Percentiles rank a stretch among this genome's conserved stretches.
These are phyloP conservation scores for Anguilla pacifica DNA, from an alignment of 2,797 vertebrate genomes.

Conservation along the genomic window DNA sequence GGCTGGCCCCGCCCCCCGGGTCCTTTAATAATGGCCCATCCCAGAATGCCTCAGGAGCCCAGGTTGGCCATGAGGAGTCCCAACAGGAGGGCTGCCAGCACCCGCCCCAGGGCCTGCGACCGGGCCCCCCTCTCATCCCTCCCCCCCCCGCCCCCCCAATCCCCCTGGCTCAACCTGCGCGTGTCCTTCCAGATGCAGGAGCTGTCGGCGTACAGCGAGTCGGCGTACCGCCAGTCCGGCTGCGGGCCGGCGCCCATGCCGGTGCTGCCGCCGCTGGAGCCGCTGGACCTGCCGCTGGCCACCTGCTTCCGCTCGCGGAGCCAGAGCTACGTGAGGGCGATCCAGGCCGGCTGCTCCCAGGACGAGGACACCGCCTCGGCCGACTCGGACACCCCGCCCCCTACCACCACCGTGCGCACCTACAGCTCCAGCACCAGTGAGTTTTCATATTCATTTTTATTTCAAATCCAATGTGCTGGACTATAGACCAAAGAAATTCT, in stretches of 20 bases:
- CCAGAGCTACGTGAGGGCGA: constrained; percentile 97
- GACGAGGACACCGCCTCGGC: constrained; percentile 90
- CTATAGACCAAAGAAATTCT: no score
- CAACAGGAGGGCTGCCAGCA: constrained; percentile 1
- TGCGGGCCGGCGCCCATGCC: no score
- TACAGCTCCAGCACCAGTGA: constrained; percentile 86
- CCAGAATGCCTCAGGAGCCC: background rate
- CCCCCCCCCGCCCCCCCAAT: constrained; percentile 26
- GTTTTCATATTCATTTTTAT: constrained; percentile 56
- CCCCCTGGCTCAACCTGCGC: constrained; percentile 37
- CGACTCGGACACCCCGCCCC: constrained; percentile 89
- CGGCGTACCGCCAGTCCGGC: constrained; percentile 81
- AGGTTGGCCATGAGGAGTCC: background rate
- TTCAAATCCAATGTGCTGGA: no score
- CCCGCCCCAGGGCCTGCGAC: background rate
- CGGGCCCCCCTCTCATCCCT: no score
- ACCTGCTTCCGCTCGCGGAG: constrained; percentile 96
- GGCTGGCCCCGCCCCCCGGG: background rate
- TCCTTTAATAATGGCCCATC: background rate
- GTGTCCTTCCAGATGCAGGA: constrained; percentile 79
- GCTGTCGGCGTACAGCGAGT: constrained; percentile 76
- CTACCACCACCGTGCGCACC: constrained; percentile 78
- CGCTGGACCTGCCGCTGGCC: constrained; percentile 88
- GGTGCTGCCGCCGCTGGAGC: constrained; percentile 72
- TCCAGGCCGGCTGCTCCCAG: constrained; percentile 97